Evolutionary conservation across 1,140 invertebrate species (phyloP).

Genomic region (Nylanderia fulva): DNA sequence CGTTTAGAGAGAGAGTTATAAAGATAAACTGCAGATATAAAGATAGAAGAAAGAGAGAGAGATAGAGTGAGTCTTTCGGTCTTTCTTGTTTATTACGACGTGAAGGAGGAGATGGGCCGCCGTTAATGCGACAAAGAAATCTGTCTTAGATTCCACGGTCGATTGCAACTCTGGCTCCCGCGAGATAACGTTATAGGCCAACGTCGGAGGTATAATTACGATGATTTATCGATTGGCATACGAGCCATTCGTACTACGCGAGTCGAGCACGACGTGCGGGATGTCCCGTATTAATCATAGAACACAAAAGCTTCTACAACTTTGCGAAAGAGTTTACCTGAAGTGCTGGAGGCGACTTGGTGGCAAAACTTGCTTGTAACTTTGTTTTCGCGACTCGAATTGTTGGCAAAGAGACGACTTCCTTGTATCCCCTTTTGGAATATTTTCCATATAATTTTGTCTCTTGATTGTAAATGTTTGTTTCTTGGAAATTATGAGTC

Average conservation of each 20-base stretch:
- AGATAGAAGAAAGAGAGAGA: neutral
- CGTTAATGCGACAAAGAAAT: slow-evolving; percentile 52
- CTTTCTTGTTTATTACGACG: neutral
- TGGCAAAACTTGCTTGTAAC: slow-evolving; percentile 33
- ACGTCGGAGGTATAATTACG: slow-evolving; percentile 53
- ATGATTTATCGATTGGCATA: slow-evolving; percentile 56
- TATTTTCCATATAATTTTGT: slow-evolving; percentile 19
- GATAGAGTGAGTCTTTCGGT: neutral
- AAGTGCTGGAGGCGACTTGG: slow-evolving; percentile 13
- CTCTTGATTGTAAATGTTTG: neutral
- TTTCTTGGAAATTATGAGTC: neutral
- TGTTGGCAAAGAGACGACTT: slow-evolving; percentile 1
- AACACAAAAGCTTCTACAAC: slow-evolving; percentile 51
- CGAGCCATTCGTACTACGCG: slow-evolving; percentile 43
- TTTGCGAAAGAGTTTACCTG: slow-evolving; percentile 56
- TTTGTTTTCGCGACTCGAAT: slow-evolving; percentile 45
- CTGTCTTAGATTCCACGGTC: slow-evolving; percentile 44
- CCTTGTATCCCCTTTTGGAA: neutral
- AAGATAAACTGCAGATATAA: slow-evolving; percentile 65
- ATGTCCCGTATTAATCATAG: slow-evolving; percentile 57
- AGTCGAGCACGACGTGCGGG: slow-evolving; percentile 55
- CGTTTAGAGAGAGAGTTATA: slow-evolving; percentile 56
- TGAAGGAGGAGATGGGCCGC: neutral
- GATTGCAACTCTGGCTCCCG: slow-evolving; percentile 31
- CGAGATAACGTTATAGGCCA: slow-evolving; percentile 55